phyloP scores from a whole-genome alignment of 2,888 invertebrate species.

The Ophion ventricosus region DNA sequence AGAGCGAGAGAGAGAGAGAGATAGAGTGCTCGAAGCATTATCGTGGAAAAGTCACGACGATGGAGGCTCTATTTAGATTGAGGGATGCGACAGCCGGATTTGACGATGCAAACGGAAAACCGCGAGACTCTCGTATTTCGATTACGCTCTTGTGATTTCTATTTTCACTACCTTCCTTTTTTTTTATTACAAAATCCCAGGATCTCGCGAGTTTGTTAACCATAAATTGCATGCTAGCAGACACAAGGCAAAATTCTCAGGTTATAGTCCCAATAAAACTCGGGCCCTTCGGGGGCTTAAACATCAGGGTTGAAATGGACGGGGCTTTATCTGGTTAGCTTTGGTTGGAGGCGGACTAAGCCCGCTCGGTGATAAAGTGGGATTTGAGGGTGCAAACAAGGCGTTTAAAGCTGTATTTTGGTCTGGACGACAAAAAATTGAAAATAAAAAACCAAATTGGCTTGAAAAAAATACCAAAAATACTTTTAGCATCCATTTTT shows the following conservation, averaged over 20 bases:
- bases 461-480: no score
- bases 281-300: background rate
- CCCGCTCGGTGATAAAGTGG: no score
- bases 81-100: background rate
- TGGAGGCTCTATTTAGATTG: background rate
- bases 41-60: background rate
- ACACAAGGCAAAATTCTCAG: background rate
- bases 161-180: background rate
- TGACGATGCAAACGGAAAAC: background rate
- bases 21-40: background rate
- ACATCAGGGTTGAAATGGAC: background rate
- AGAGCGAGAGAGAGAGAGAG: background rate
- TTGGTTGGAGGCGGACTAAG: background rate
- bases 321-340: background rate
- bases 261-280: background rate
- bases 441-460: no score
- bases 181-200: background rate
- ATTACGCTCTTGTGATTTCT: background rate
- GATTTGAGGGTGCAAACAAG: no score
- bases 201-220: background rate
- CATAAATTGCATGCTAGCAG: background rate
- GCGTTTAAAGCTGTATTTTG: no score
- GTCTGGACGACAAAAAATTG: no score
- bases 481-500: no score
- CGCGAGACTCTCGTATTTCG: background rate